phyloP scores from a whole-genome alignment of 2,797 vertebrate genomes.

The Ficedula albicollis region DNA sequence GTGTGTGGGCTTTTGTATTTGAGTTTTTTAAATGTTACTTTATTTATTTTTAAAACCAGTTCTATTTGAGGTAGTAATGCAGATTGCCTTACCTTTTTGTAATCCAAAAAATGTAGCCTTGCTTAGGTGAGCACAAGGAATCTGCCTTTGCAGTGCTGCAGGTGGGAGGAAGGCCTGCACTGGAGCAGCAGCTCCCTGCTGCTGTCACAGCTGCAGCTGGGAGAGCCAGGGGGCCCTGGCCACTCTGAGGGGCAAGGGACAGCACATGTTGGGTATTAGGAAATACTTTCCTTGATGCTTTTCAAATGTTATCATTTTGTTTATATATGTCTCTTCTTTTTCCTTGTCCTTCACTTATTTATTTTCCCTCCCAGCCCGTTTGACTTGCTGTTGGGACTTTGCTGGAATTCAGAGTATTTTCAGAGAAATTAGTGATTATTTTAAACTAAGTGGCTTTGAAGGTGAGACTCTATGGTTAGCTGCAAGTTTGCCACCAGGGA shows the following conservation, averaged over 20 bases:
- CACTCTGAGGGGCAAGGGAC: not conserved
- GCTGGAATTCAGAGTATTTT: not conserved
- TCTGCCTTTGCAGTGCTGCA: accelerated
- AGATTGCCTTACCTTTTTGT: not conserved
- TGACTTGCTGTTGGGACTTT: not conserved
- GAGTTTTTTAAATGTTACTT: not conserved
- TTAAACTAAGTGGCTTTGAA: not conserved
- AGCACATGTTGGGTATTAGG: not conserved
- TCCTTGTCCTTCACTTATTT: not conserved
- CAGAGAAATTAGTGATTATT: not conserved
- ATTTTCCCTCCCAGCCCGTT: not conserved
- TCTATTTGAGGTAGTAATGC: not conserved
- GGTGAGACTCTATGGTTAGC: not conserved
- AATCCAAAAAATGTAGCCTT: accelerated
- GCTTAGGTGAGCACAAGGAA: not conserved
- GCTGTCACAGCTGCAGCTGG: not conserved
- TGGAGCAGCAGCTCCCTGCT: not conserved
- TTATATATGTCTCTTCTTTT: not conserved
- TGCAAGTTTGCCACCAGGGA: not conserved
- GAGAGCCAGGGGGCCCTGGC: not conserved
- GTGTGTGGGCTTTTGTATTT: not conserved
- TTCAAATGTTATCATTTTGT: not conserved
- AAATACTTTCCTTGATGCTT: not conserved
- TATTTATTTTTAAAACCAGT: not conserved
- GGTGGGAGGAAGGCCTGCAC: accelerated